Base-by-base conservation (phyloP, 2,888 invertebrate species). In the Julus scanicus region DNA sequence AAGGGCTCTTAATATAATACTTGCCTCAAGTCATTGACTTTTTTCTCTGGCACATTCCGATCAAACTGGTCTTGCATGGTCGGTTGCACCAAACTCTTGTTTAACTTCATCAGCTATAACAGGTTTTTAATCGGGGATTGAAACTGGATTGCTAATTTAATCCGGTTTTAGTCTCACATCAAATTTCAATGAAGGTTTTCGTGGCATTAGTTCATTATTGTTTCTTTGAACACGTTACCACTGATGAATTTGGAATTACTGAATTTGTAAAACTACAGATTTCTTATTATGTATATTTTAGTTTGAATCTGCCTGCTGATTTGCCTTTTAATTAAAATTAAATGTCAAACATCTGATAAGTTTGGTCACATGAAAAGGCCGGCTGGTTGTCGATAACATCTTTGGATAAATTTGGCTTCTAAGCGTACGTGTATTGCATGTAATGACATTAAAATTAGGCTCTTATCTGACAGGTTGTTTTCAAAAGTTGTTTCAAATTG, bases 21-120 rank as follows among this genome's bases (percentile, higher is more conserved):
- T 80, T 4, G 80, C 80, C 80, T 80, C 80, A 9, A 80, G 80
- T 80, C 80, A 80, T 80, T 80, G 80, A 29, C 71, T 71, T 29
- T 17, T 44, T 8, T 71, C 71, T n/a, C 29, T 29, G 71, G 80
- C 80, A 80, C 80, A 80, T 80, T 80, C 80, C 80, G 37, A 80
- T 80, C 80, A 80, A 80, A 80, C 80, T 80, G 80, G 80, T 80
- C 29, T 20, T 63, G 53, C 15, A 53, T 20, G 63, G 20, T 9
- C 63, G 20, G 71, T 71, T 80, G 80, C 37, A 37, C 37, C 15
- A 80, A 80, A 15, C 80, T 39, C 80, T 44, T 17, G 71, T 6
- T 71, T 8, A 71, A 80, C 2, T 71, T 29, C 20, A 80, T 80
- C 37, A 11, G 13, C 37, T 29, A 71, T 29, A 71, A 71, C 71